Conservation (phyloP, 1,140 invertebrate species). For the Proales similis region DNA sequence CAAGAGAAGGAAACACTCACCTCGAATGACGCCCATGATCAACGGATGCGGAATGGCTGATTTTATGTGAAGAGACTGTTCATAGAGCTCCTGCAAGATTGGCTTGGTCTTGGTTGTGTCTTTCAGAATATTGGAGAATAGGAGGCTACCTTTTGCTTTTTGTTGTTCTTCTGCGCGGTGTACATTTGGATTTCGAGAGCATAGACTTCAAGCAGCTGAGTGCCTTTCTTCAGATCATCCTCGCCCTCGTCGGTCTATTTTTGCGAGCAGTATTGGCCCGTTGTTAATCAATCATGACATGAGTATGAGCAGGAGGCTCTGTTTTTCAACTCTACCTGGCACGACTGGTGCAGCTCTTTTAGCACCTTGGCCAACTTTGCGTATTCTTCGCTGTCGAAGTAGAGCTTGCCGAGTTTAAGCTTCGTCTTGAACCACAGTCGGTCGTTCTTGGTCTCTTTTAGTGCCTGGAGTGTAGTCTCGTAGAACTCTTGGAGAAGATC, state of each 20-base stretch:
- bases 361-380: conserved; percentile 89
- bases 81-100: conserved; percentile 64
- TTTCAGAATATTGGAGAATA: background rate
- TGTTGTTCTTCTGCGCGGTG: conserved; percentile 98
- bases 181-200: conserved; percentile 99
- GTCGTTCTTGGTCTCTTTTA: conserved; percentile 71
- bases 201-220: conserved; percentile 94
- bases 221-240: conserved; percentile 58
- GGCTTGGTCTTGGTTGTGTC: background rate
- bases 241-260: conserved; percentile 21
- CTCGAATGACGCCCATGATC: conserved; percentile 72
- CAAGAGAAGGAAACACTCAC: too few species aligned
- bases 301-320: too few species aligned
- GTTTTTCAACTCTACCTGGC: too few species aligned
- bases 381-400: conserved; percentile 91
- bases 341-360: conserved; percentile 92
- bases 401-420: conserved; percentile 94
- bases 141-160: conserved; percentile 76
- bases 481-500: conserved; percentile 98
- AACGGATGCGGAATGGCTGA: conserved; percentile 98
- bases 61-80: conserved; percentile 96
- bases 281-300: too few species aligned
- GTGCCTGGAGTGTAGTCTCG: conserved; percentile 62
- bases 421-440: conserved; percentile 99
- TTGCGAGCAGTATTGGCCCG: too few species aligned